Percentiles rank a stretch among this genome's conserved stretches.
These are phyloP conservation scores for Agriopis leucophaearia DNA, from an alignment of 2,888 invertebrate species.

Conservation along the genomic window DNA sequence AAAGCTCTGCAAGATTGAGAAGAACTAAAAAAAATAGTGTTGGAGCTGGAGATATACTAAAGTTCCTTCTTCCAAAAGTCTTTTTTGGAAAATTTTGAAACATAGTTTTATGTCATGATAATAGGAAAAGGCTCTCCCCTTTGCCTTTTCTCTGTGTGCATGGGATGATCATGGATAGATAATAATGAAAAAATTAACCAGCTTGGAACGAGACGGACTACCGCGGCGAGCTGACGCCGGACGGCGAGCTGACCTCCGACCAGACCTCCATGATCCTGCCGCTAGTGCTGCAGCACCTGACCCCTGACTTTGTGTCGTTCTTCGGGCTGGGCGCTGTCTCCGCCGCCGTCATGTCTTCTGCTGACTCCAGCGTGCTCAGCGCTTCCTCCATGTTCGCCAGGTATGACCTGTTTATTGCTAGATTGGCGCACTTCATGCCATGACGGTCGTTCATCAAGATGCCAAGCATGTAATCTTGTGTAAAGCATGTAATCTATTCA, in stretches of 20 bases:
- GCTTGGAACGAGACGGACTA: constrained; percentile 98
- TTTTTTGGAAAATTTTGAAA: too few species aligned
- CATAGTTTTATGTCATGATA: too few species aligned
- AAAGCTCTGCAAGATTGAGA: too few species aligned
- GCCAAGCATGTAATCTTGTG: too few species aligned
- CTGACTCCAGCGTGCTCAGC: constrained; percentile 98
- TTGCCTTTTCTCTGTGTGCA: neutral
- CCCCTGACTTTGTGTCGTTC: constrained; percentile 98
- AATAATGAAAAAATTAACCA: constrained; percentile 64
- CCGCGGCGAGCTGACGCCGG: constrained; percentile 85
- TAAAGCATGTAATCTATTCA: neutral
- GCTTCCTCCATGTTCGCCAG: constrained; percentile 99
- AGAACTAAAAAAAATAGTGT: too few species aligned
- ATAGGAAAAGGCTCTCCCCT: neutral
- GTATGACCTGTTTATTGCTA: constrained; percentile 49
- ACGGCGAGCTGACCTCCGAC: constrained; percentile 89
- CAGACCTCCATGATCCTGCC: constrained; percentile 98
- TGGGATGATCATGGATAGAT: neutral
- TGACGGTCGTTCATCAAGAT: too few species aligned
- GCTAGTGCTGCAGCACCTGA: constrained; percentile 98
- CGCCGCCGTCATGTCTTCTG: constrained; percentile 99
- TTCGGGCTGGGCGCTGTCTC: constrained; percentile 99
- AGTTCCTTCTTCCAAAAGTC: too few species aligned
- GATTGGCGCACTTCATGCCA: too few species aligned
- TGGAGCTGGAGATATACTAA: too few species aligned